Evolutionary conservation across 2,888 invertebrate species (phyloP).

Genomic region (Mystacides longicornis): DNA sequence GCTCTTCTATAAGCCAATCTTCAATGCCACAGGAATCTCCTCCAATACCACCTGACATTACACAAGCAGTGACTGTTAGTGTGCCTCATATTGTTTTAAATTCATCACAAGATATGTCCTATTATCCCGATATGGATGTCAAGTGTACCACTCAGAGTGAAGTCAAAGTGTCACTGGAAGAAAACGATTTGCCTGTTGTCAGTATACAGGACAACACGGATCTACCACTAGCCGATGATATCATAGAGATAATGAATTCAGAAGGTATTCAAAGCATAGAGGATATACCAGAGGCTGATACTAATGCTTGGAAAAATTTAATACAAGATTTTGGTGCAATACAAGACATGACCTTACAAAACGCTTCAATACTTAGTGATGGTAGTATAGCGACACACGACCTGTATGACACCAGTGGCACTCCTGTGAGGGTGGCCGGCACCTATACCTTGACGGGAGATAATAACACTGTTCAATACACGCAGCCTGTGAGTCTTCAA

Average conservation of each 20-base stretch:
- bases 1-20: slow-evolving; percentile 36
- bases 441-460: slow-evolving; percentile 34
- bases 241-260: slow-evolving; percentile 47
- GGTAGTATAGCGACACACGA: slow-evolving; percentile 12
- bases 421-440: slow-evolving; percentile 31
- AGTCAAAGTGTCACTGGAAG: slow-evolving; percentile 43
- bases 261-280: slow-evolving; percentile 47
- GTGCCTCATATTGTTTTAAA: slow-evolving; percentile 10
- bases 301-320: slow-evolving; percentile 47
- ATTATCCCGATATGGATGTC: slow-evolving; percentile 15
- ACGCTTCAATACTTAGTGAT: slow-evolving; percentile 35
- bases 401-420: slow-evolving; percentile 33
- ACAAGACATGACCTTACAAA: slow-evolving; percentile 44
- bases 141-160: slow-evolving; percentile 29
- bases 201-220: slow-evolving; percentile 49
- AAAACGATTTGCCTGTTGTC: slow-evolving; percentile 45
- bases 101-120: slow-evolving; percentile 8
- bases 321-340: slow-evolving; percentile 46
- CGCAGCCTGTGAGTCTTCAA: slow-evolving; percentile 25
- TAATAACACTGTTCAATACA: slow-evolving; percentile 33
- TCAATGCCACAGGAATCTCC: slow-evolving; percentile 40
- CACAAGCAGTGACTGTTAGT: slow-evolving; percentile 18
- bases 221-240: slow-evolving; percentile 45
- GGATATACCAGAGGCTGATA: slow-evolving; percentile 38
- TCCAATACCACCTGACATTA: slow-evolving; percentile 35